Evolutionary conservation across 2,797 vertebrate genomes (phyloP).

Genomic region (Mallotus villosus): DNA sequence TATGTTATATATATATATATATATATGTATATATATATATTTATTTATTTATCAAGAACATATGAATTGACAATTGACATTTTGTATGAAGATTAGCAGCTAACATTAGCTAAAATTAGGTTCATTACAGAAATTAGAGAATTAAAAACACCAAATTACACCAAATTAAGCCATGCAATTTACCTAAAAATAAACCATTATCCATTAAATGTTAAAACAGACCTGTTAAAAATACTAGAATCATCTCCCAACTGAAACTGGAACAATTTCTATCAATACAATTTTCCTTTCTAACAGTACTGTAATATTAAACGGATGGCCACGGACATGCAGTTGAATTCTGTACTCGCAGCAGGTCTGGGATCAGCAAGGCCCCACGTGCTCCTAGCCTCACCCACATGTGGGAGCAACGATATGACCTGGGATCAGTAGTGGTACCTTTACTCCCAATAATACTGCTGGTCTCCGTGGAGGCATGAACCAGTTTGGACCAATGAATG

Average conservation of each 20-base stretch:
- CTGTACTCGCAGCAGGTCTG: not conserved
- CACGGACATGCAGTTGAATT: conserved; percentile 13
- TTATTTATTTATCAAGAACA: conserved; percentile 69
- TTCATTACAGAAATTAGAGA: no score
- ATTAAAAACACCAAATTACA: conserved; percentile 38
- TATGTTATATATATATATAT: conserved; percentile 45
- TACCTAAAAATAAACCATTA: conserved; percentile 48
- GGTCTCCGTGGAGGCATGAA: not conserved
- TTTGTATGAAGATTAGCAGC: conserved; percentile 57
- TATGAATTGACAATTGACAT: conserved; percentile 58
- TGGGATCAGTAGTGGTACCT: not conserved
- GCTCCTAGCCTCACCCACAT: not conserved
- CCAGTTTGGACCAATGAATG: no score
- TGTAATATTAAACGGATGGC: conserved; percentile 2
- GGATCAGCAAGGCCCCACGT: not conserved
- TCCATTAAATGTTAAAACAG: conserved; percentile 37
- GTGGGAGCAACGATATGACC: not conserved
- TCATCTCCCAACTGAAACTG: conserved; percentile 12
- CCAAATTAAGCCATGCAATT: conserved; percentile 57
- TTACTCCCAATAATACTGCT: not conserved
- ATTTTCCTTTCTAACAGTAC: conserved; percentile 4
- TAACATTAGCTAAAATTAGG: conserved; percentile 46
- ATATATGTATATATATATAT: conserved; percentile 58
- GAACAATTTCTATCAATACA: not conserved
- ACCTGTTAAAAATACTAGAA: conserved; percentile 44